phyloP scores from a whole-genome alignment of 2,113 vertebrate species.

The Tragulus kanchil region DNA sequence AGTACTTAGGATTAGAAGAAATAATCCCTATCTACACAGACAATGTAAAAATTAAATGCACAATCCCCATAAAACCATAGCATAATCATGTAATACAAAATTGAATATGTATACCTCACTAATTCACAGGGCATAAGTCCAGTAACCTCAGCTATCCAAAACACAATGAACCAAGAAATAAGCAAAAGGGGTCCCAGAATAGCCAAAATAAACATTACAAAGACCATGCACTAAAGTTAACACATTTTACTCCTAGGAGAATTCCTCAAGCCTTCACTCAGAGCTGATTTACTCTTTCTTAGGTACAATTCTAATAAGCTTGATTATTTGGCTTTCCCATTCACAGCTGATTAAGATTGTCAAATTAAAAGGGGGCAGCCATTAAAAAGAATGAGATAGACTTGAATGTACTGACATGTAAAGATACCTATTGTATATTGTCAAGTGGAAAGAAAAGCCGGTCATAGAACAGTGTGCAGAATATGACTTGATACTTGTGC shows the following conservation, averaged over 20 bases:
- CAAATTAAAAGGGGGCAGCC: conserved; percentile 83
- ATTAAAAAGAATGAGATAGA: conserved; percentile 81
- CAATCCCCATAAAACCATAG: neutral
- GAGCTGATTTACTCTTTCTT: conserved; percentile 80
- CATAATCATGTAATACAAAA: conserved; percentile 52
- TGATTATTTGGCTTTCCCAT: conserved; percentile 86
- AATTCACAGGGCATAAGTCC: conserved; percentile 59
- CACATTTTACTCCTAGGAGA: conserved; percentile 81
- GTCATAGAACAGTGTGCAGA: neutral
- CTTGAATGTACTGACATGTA: conserved; percentile 65
- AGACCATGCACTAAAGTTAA: conserved; percentile 79
- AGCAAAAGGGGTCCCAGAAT: conserved; percentile 79
- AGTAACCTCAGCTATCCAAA: conserved; percentile 72
- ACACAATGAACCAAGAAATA: conserved; percentile 80
- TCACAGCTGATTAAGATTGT: conserved; percentile 82
- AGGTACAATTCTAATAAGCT: conserved; percentile 84
- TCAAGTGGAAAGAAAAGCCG: conserved; percentile 36
- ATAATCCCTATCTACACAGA: conserved; percentile 14
- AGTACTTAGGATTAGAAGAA: conserved; percentile 48
- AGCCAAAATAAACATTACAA: conserved; percentile 82
- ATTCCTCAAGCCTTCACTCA: conserved; percentile 73
- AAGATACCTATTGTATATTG: conserved; percentile 42
- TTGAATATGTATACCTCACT: conserved; percentile 24
- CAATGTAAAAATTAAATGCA: conserved; percentile 35
- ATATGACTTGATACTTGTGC: conserved; percentile 17